Percentiles rank a stretch among this genome's conserved stretches.
Evolutionary conservation across 1,140 invertebrate genomes (phyloP).

Genomic region (Sycophila sp.): DNA sequence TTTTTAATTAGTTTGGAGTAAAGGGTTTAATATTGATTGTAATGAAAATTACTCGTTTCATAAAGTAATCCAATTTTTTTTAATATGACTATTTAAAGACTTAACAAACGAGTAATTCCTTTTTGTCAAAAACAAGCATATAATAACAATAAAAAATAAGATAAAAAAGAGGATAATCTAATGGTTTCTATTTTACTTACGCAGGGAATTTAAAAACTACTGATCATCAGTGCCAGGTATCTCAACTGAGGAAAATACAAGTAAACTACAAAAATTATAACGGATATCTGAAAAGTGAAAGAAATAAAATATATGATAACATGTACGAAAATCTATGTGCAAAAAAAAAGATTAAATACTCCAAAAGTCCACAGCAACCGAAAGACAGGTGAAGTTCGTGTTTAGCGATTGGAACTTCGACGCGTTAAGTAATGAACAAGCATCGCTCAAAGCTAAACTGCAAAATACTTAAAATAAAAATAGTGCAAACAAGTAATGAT

Average conservation of each 20-base stretch:
- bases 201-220: conserved; percentile 29
- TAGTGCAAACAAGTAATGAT: conserved; percentile 48
- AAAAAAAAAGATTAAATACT: conserved; percentile 18
- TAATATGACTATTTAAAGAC: not conserved
- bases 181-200: conserved; percentile 35
- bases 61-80: not conserved
- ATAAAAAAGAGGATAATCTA: conserved; percentile 2
- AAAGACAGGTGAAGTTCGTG: conserved; percentile 20
- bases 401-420: no score
- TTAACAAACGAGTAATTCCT: conserved; percentile 3
- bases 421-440: not conserved
- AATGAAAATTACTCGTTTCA: not conserved
- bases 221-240: conserved; percentile 47
- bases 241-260: conserved; percentile 41
- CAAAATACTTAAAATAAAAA: conserved; percentile 41
- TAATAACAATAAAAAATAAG: not conserved
- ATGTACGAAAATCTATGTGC: conserved; percentile 13
- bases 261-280: conserved; percentile 56
- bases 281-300: conserved; percentile 54
- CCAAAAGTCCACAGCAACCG: conserved; percentile 31
- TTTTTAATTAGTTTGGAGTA: conserved; percentile 52
- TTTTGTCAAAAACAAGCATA: not conserved
- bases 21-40: not conserved
- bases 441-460: conserved; percentile 25
- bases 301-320: conserved; percentile 26